These are phyloP conservation scores for Dexiosoma caninum DNA, from an alignment of 2,888 invertebrate genomes.

Conservation along the genomic window DNA sequence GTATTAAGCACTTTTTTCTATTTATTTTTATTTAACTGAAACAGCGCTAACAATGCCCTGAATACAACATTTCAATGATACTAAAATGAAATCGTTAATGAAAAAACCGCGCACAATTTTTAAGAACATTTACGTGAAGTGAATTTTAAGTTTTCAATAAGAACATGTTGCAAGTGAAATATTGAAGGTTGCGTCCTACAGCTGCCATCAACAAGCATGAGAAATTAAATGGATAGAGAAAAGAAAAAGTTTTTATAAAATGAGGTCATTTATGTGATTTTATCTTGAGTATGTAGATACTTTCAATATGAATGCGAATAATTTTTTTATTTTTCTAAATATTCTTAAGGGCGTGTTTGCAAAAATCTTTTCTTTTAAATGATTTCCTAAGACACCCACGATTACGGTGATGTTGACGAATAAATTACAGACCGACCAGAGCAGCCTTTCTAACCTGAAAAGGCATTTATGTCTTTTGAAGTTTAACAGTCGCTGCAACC, in stretches of 20 bases:
- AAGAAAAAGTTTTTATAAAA: neutral
- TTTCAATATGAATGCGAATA: constrained; percentile 20
- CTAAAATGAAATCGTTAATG: constrained; percentile 40
- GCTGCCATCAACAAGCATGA: neutral
- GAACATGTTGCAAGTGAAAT: constrained; percentile 6
- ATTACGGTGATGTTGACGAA: no score
- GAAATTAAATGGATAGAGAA: neutral
- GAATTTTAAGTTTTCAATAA: constrained; percentile 38
- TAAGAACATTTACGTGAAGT: constrained; percentile 26
- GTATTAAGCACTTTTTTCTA: neutral
- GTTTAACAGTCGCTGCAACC: no score
- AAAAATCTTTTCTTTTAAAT: no score
- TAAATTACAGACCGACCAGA: no score
- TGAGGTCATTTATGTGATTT: constrained; percentile 33
- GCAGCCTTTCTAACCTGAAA: no score
- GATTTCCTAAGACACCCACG: no score
- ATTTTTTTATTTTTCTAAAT: neutral
- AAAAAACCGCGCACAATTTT: constrained; percentile 28
- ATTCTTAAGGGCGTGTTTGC: neutral
- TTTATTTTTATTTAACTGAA: neutral
- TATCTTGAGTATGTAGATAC: neutral
- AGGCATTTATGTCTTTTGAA: no score
- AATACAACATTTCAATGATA: constrained; percentile 39
- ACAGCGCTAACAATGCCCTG: neutral
- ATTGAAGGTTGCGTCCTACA: neutral